Conservation (phyloP, 2,797 vertebrate genomes). For the Carcharodon carcharias region DNA sequence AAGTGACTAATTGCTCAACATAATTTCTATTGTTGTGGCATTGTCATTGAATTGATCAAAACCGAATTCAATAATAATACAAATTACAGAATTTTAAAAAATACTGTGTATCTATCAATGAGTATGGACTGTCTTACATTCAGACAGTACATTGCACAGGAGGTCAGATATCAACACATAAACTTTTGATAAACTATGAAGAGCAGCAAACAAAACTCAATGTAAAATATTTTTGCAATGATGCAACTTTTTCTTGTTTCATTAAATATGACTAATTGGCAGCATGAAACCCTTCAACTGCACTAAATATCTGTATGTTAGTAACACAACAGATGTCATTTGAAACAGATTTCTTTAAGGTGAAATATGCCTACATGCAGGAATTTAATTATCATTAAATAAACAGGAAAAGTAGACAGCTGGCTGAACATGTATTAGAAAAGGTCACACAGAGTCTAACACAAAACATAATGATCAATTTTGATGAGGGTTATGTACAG, state of each 20-base stretch:
- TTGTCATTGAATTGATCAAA: neutral
- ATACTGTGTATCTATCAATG: neutral
- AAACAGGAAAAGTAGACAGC: slow-evolving; percentile 35
- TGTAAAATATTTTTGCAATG: slow-evolving; percentile 36
- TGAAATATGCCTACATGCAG: slow-evolving; percentile 37
- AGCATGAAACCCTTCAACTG: slow-evolving; percentile 29
- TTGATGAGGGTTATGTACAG: slow-evolving; percentile 11
- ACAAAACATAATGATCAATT: slow-evolving; percentile 23
- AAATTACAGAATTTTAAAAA: neutral
- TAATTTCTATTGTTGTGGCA: slow-evolving; percentile 4
- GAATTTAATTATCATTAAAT: slow-evolving; percentile 37
- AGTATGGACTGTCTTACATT: neutral
- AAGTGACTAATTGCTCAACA: neutral
- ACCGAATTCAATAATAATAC: neutral
- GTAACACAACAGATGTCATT: slow-evolving; percentile 38
- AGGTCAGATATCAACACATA: slow-evolving; percentile 31
- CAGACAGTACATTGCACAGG: neutral
- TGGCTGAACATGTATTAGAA: slow-evolving; percentile 33
- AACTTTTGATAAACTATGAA: slow-evolving; percentile 34
- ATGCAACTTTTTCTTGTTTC: slow-evolving; percentile 12
- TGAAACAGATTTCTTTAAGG: slow-evolving; percentile 37
- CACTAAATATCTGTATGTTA: slow-evolving; percentile 32
- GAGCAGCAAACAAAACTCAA: slow-evolving; percentile 15
- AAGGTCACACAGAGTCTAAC: slow-evolving; percentile 35
- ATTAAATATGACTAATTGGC: slow-evolving; percentile 34